A percentile compares a stretch with the other conserved stretches of the same genome.
These are phyloP conservation scores for Panagrolaimus sp. DNA, from an alignment of 1,140 invertebrate genomes.

Conservation along the genomic window DNA sequence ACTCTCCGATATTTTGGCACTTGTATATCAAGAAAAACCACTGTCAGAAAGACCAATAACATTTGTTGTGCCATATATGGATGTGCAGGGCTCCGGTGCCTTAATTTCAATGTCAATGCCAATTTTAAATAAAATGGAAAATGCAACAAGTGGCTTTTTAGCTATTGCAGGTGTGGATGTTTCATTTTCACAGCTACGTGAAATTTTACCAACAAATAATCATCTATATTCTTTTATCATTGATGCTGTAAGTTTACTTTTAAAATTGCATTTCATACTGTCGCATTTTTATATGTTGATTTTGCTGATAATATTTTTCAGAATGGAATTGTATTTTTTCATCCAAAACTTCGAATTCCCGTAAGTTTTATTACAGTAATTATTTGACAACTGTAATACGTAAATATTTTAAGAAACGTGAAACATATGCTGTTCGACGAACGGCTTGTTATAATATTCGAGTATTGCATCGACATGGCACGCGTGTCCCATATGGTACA, in stretches of 20 bases:
- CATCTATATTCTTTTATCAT: conserved; percentile 50
- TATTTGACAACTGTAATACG: conserved; percentile 3
- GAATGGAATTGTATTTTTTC: conserved; percentile 54
- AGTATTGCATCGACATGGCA: conserved; percentile 34
- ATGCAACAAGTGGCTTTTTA: conserved; percentile 5
- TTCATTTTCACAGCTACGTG: conserved; percentile 26
- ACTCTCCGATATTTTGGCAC: conserved; percentile 34
- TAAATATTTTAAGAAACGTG: conserved; percentile 35
- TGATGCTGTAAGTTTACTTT: conserved; percentile 20
- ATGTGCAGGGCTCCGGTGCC: conserved; percentile 46
- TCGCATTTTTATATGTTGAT: too few relatives aligned
- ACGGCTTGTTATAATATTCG: conserved; percentile 52
- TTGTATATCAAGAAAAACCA: conserved; percentile 22
- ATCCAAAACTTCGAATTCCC: conserved; percentile 44
- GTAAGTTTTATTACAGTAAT: conserved; percentile 20
- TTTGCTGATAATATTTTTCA: conserved; percentile 23
- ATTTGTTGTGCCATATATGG: conserved; percentile 53
- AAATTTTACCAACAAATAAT: conserved; percentile 24
- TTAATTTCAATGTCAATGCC: conserved; percentile 49
- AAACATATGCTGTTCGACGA: conserved; percentile 44
- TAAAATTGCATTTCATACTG: too few relatives aligned
- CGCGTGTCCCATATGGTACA: conserved; percentile 48
- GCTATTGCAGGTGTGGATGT: conserved; percentile 50
- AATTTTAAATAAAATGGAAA: conserved; percentile 31
- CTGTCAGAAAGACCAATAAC: conserved; percentile 35